Evolutionary conservation across 2,113 vertebrate genomes (phyloP), one percentile per base, ranked within the genome.

Genomic region (Anolis carolinensis): DNA sequence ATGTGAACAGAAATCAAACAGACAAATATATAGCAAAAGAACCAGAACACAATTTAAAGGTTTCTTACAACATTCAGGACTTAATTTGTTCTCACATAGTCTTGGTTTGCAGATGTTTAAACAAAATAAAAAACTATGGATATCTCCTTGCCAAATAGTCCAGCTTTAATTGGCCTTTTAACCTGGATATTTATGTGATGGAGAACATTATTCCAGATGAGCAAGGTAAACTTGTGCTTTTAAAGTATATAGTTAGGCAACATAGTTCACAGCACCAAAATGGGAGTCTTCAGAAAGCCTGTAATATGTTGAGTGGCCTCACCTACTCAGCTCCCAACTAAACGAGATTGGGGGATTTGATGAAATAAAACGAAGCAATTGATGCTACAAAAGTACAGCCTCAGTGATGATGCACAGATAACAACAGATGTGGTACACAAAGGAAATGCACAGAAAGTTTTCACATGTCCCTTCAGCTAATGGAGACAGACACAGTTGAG

Each of bases 31-130:
- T 52, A 81, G 84, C 67, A 88, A 87, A 80, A 89, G 18, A 88
- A 89, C 63, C 81, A 80, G 82, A 90, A 88, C 87, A 92, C 89
- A 90, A 92, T 87, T 90, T 89, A 88, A 82, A 87, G 87, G 88
- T 81, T 93, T 91, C 36, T 92, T 88, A 93, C 92, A 93, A 89
- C 27, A 89, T 48, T n/a, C n/a, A 86, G 68, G 91, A 94, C 83
- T 84, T 94, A 90, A 91, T 90, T 92, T 89, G 89, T 89, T 94
- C 89, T 89, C 80, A 81, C 59, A n/a, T 74, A 13, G 32, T 82
- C 88, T 83, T 89, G 87, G 76, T 86, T 36, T 71, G 68, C 7
- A 36, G 14, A 55, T 39, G 8, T 32, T 78, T 79, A 32, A 78
- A 73, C 36, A 67, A 84, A 76, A 76, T 13, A 30, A 68, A 27